Evolutionary conservation across 1,140 invertebrate genomes (phyloP).

Genomic region (Anastatus disparis): DNA sequence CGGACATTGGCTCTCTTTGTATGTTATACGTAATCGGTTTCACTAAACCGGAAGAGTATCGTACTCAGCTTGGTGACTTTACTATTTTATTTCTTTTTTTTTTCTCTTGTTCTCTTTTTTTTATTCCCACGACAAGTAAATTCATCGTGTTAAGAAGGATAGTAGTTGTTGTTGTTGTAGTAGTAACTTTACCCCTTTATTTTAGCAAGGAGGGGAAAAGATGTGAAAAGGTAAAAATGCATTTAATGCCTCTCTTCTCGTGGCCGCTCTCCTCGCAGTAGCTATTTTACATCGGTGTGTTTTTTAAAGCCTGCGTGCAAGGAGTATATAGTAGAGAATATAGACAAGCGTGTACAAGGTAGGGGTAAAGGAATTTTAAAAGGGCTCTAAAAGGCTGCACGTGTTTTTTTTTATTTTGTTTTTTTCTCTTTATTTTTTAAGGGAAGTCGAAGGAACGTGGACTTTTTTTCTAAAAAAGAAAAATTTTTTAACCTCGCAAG

Average conservation of each 20-base stretch:
- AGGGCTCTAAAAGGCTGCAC: conserved; percentile 3
- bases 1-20: neutral
- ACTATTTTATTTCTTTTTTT: neutral
- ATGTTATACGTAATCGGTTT: conserved; percentile 19
- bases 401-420: too few relatives aligned
- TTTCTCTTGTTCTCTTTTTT: neutral
- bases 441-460: conserved; percentile 3
- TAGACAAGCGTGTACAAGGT: neutral
- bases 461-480: neutral
- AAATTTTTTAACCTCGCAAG: neutral
- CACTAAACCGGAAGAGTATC: neutral
- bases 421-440: neutral
- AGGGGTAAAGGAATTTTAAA: conserved; percentile 25
- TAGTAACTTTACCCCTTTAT: too few relatives aligned
- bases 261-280: neutral
- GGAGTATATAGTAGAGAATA: too few relatives aligned
- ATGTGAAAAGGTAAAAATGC: neutral
- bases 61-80: neutral
- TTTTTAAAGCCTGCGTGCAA: too few relatives aligned
- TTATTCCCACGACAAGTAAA: too few relatives aligned
- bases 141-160: too few relatives aligned
- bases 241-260: neutral
- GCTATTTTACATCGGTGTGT: conserved; percentile 12
- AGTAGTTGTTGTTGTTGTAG: too few relatives aligned
- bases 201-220: too few relatives aligned